Evolutionary conservation across 1,140 invertebrate species (phyloP).

Genomic region (Trachelipus rathkii): DNA sequence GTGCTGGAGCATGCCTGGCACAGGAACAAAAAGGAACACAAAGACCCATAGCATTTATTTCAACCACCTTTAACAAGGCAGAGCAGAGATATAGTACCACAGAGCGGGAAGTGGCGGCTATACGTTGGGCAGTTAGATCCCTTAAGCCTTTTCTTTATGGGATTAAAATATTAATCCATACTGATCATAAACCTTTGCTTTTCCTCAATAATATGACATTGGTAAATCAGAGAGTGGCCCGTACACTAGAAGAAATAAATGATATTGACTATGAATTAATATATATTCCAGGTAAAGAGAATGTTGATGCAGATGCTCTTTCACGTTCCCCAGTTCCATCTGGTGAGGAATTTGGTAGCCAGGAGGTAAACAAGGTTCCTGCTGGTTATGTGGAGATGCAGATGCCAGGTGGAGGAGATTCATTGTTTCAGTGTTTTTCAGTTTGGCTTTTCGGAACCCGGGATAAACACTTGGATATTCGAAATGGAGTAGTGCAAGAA

Average conservation of each 20-base stretch:
- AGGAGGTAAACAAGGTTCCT: neutral
- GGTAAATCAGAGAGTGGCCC: neutral
- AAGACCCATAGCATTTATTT: neutral
- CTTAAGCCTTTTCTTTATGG: constrained; percentile 17
- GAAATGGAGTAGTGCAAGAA: neutral
- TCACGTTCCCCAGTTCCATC: neutral
- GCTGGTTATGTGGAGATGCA: neutral
- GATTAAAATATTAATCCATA: neutral
- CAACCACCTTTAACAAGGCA: neutral
- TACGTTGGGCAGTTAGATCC: constrained; percentile 16
- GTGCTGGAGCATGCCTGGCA: constrained; percentile 12
- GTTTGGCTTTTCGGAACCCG: neutral
- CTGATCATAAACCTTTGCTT: constrained; percentile 18
- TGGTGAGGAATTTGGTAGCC: neutral
- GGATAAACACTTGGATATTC: neutral
- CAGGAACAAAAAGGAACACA: neutral
- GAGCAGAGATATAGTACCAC: neutral
- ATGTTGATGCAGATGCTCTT: neutral
- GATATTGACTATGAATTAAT: neutral
- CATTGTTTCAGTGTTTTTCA: neutral
- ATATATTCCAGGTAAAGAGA: constrained; percentile 10
- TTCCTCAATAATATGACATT: neutral
- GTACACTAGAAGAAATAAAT: neutral
- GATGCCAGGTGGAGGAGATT: neutral
- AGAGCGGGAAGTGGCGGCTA: constrained; percentile 1